Evolutionary conservation across 2,113 vertebrate genomes (phyloP).

Genomic region (Oryctolagus cuniculus): mOryCun1.1 NC_091440.1:46669001-46669500

Average conservation of each 20-base stretch:
- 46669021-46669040: background rate
- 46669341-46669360: background rate
- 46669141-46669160: background rate
- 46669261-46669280: background rate
- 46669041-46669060: background rate
- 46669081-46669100: background rate
- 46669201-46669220: background rate
- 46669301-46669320: background rate
- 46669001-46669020: background rate
- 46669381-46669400: background rate
- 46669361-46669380: background rate
- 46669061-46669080: background rate
- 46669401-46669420: background rate
- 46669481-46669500: no score
- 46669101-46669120: background rate
- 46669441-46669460: no score
- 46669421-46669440: background rate
- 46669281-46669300: conserved; percentile 28
- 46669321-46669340: background rate
- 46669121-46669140: background rate
- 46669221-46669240: conserved; percentile 16
- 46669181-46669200: background rate
- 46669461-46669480: no score
- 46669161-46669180: background rate
- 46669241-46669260: conserved; percentile 10